A percentile compares a stretch with the other conserved stretches of the same genome.
phyloP scores from a whole-genome alignment of 2,797 vertebrate species.

The Hipposideros larvatus region DNA sequence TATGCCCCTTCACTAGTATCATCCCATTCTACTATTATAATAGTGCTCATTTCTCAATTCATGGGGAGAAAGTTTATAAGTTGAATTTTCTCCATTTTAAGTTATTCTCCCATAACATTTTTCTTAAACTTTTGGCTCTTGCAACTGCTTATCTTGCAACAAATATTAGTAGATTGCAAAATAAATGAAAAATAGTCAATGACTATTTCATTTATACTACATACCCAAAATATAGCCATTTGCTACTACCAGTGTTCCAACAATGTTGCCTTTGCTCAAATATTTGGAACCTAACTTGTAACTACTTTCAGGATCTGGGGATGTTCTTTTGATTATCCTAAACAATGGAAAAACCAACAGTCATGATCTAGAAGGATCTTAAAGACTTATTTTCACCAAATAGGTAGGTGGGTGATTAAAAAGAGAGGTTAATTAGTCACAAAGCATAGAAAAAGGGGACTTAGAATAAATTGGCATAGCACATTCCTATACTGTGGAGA shows the following conservation, averaged over 20 bases:
- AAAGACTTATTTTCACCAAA: conserved; percentile 46
- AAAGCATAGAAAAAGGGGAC: conserved; percentile 40
- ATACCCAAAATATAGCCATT: conserved; percentile 24
- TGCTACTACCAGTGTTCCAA: conserved; percentile 10
- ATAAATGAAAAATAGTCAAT: conserved; percentile 8
- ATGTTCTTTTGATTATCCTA: conserved; percentile 43
- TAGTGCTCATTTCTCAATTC: neutral
- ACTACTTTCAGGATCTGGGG: conserved; percentile 8
- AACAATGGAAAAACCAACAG: conserved; percentile 54
- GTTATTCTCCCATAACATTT: conserved; percentile 34
- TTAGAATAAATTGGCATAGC: neutral
- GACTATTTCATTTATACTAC: conserved; percentile 30
- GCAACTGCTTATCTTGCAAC: neutral
- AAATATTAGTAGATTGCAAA: conserved; percentile 39
- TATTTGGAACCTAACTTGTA: conserved; percentile 58
- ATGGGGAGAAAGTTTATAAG: conserved; percentile 3
- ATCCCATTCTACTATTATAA: conserved; percentile 24
- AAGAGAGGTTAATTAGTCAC: neutral
- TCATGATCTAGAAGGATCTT: neutral
- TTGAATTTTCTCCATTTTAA: conserved; percentile 61
- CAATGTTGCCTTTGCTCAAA: conserved; percentile 40
- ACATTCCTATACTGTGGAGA: neutral
- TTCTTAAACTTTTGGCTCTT: conserved; percentile 44
- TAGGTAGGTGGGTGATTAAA: conserved; percentile 15
- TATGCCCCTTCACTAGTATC: neutral